These are phyloP conservation scores for Portunus trituberculatus DNA, from an alignment of 1,140 invertebrate species.

Conservation along the genomic window DNA sequence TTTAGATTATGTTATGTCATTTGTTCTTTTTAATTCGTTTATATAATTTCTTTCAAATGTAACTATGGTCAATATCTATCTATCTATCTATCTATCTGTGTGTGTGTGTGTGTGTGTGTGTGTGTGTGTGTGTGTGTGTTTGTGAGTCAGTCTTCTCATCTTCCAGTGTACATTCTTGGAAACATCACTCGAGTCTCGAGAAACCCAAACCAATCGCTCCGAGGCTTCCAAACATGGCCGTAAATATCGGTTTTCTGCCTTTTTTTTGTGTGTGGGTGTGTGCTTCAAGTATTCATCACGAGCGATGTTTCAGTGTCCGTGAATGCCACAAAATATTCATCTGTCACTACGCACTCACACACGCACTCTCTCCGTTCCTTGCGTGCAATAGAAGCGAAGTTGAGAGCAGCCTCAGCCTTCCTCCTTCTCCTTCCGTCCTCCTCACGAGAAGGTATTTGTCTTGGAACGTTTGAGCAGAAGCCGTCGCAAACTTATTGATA, in stretches of 20 bases:
- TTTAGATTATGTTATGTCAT: too few species aligned
- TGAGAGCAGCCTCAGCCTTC: not conserved
- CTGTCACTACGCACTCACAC: not conserved
- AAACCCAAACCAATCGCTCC: conserved; percentile 60
- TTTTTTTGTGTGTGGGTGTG: not conserved
- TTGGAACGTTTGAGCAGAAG: conserved; percentile 74
- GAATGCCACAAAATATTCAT: conserved; percentile 39
- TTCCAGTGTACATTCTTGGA: not conserved
- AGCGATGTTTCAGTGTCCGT: conserved; percentile 28
- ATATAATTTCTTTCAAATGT: too few species aligned
- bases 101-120: too few species aligned
- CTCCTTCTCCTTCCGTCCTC: conserved; percentile 1
- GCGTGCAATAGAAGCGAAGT: too few species aligned
- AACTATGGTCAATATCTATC: too few species aligned
- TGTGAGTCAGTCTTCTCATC: not conserved
- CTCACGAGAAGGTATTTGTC: conserved; percentile 68
- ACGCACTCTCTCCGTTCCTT: too few species aligned
- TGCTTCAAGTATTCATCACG: conserved; percentile 9
- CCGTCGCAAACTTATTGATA: conserved; percentile 76
- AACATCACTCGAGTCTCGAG: conserved; percentile 30
- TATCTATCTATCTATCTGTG: too few species aligned
- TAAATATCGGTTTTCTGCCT: conserved; percentile 48
- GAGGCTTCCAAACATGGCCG: conserved; percentile 45
- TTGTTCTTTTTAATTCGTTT: too few species aligned
- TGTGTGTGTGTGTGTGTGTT: too few species aligned